Conservation (phyloP, 2,797 vertebrate species). For the Sandelia bainsii region DNA sequence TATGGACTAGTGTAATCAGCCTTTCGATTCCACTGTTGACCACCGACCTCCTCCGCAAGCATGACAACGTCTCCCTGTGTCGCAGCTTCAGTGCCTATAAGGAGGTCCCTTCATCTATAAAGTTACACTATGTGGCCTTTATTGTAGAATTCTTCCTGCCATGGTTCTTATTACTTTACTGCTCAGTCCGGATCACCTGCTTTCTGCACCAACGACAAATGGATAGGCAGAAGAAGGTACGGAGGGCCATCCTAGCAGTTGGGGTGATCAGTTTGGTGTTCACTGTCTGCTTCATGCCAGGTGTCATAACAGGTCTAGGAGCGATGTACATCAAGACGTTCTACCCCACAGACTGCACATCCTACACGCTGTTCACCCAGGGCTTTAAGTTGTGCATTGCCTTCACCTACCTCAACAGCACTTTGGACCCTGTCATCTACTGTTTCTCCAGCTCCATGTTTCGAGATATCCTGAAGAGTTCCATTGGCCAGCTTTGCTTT, state of each 20-base stretch:
- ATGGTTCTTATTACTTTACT: slow-evolving; percentile 80
- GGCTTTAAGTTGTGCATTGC: slow-evolving; percentile 77
- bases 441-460: slow-evolving; percentile 79
- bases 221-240: slow-evolving; percentile 60
- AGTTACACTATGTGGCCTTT: slow-evolving; percentile 73
- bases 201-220: slow-evolving; percentile 54
- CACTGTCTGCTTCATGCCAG: slow-evolving; percentile 80
- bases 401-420: slow-evolving; percentile 83
- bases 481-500: slow-evolving; percentile 7
- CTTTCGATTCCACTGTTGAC: slow-evolving; percentile 78
- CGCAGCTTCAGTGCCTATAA: slow-evolving; percentile 70
- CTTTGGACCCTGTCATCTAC: slow-evolving; percentile 79
- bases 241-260: slow-evolving; percentile 61
- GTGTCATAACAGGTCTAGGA: slow-evolving; percentile 72
- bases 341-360: slow-evolving; percentile 16
- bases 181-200: slow-evolving; percentile 71
- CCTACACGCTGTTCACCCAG: not conserved
- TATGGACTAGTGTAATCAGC: slow-evolving; percentile 74
- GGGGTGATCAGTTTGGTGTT: slow-evolving; percentile 71
- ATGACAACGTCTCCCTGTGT: slow-evolving; percentile 11
- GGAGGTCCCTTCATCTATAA: not conserved
- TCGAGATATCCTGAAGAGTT: slow-evolving; percentile 58
- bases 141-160: slow-evolving; percentile 79
- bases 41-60: slow-evolving; percentile 2
- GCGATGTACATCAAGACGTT: slow-evolving; percentile 11